Evolutionary conservation across 2,113 vertebrate genomes (phyloP).

Genomic region (Struthidea cinerea): DNA sequence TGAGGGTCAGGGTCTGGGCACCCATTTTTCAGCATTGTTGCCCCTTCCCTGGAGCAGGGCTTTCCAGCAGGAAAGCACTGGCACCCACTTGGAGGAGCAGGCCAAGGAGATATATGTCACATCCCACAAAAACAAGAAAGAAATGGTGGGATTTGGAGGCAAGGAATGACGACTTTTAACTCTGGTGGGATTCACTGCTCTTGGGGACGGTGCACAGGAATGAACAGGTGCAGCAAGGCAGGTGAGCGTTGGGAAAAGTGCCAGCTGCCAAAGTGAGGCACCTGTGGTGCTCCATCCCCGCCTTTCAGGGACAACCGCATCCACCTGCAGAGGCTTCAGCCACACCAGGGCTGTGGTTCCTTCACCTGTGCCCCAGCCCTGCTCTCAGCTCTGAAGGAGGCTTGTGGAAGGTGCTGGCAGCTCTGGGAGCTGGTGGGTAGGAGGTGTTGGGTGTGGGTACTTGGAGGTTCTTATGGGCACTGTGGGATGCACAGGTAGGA

Average conservation of each 20-base stretch:
- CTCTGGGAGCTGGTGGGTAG: fast-evolving
- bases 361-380: not conserved
- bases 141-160: not conserved
- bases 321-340: not conserved
- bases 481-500: not conserved
- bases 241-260: not conserved
- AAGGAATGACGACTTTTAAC: not conserved
- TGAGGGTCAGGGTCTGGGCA: fast-evolving
- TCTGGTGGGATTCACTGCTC: not conserved
- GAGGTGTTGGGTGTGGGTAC: fast-evolving
- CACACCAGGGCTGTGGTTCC: not conserved
- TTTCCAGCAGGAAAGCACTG: not conserved
- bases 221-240: not conserved
- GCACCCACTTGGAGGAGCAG: not conserved
- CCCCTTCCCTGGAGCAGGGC: not conserved
- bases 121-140: not conserved
- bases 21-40: fast-evolving
- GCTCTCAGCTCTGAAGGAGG: not conserved
- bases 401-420: fast-evolving
- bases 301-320: not conserved
- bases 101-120: not conserved
- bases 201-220: fast-evolving
- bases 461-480: fast-evolving
- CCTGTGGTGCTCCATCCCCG: fast-evolving
- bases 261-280: not conserved